phyloP scores from a whole-genome alignment of 2,797 vertebrate genomes.

The Neostethus bicornis region DNA sequence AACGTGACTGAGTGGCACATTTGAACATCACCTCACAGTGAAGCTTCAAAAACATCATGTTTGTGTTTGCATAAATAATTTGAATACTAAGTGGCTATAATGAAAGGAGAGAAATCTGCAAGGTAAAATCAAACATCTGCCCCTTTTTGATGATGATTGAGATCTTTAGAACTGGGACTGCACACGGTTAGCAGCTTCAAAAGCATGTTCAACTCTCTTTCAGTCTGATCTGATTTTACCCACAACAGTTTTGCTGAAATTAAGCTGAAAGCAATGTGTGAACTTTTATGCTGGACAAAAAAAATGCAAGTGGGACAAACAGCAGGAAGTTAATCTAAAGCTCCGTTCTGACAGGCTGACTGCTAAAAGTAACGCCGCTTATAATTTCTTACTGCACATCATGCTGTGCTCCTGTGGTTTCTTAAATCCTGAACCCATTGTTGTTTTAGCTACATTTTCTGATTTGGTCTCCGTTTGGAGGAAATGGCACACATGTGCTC shows the following conservation, averaged over 20 bases:
- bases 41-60: conserved; percentile 21
- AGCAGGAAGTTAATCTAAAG: conserved; percentile 31
- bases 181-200: conserved; percentile 39
- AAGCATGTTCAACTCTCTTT: conserved; percentile 50
- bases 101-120: conserved; percentile 37
- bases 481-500: conserved; percentile 7
- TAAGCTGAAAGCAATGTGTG: conserved; percentile 44
- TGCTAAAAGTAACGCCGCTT: conserved; percentile 35
- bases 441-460: conserved; percentile 39
- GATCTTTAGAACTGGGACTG: conserved; percentile 60
- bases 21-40: conserved; percentile 17
- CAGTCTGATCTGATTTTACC: conserved; percentile 43
- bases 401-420: conserved; percentile 28
- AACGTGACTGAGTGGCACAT: conserved; percentile 5
- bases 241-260: conserved; percentile 55
- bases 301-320: conserved; percentile 48
- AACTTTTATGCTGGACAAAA: conserved; percentile 27
- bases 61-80: conserved; percentile 32
- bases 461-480: conserved; percentile 29
- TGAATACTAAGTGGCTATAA: conserved; percentile 32
- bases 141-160: conserved; percentile 69
- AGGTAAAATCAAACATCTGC: conserved; percentile 52
- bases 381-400: conserved; percentile 27
- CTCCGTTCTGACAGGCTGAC: conserved; percentile 31
- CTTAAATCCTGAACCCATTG: conserved; percentile 35